These are phyloP conservation scores for Bellardia bayeri DNA, from an alignment of 2,888 invertebrate genomes.

Conservation along the genomic window DNA sequence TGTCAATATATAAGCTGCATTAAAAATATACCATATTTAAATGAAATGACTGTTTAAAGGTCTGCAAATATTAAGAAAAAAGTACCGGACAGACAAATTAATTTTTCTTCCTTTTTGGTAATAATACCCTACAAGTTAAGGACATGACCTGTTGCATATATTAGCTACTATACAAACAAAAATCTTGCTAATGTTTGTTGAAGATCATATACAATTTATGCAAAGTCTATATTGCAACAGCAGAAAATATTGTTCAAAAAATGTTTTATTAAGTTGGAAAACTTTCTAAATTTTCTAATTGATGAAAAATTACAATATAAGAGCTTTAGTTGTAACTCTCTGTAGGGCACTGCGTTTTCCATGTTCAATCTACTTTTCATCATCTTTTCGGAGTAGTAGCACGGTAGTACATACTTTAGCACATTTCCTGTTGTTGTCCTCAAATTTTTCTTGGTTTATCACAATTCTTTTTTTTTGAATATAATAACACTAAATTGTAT, in stretches of 20 bases:
- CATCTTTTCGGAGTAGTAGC: background rate
- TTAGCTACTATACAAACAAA: too few species aligned
- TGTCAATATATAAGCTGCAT: background rate
- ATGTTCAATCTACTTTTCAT: background rate
- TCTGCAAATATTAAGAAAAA: background rate
- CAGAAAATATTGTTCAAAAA: too few species aligned
- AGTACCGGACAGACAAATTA: background rate
- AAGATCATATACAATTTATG: too few species aligned
- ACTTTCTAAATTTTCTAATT: too few species aligned
- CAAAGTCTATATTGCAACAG: too few species aligned
- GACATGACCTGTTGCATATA: too few species aligned
- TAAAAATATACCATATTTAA: too few species aligned
- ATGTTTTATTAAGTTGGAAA: too few species aligned
- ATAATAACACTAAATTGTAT: conserved; percentile 61
- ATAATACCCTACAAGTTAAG: background rate
- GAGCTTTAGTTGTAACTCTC: background rate
- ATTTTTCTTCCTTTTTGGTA: background rate
- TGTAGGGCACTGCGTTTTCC: background rate
- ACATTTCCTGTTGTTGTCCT: background rate
- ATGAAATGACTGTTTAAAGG: background rate
- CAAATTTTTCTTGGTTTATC: conserved; percentile 38
- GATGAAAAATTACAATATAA: too few species aligned
- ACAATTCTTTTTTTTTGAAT: conserved; percentile 58
- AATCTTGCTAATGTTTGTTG: too few species aligned
- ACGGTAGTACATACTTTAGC: conserved; percentile 7